phyloP scores from a whole-genome alignment of 2,888 invertebrate genomes.

The Eupithecia inturbata region DNA sequence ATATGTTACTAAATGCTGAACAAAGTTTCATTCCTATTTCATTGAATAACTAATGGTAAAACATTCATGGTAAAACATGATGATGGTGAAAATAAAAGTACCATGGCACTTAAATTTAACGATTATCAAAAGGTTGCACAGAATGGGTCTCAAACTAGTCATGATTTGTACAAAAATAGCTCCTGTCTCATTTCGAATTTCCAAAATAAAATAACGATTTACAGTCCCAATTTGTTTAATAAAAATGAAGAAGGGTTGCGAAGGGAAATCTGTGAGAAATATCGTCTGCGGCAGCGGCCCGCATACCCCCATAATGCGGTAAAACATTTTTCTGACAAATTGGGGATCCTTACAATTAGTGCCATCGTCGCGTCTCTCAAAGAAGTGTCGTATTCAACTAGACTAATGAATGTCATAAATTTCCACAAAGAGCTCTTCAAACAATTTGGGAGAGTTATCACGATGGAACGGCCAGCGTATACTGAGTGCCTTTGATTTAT shows the following conservation, averaged over 20 bases:
- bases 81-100: background rate
- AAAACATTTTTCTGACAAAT: conserved; percentile 71
- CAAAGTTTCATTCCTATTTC: too few relatives aligned
- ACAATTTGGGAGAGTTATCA: conserved; percentile 66
- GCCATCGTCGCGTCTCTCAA: conserved; percentile 70
- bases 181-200: background rate
- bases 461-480: conserved; percentile 47
- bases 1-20: background rate
- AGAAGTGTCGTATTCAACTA: conserved; percentile 75
- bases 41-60: too few relatives aligned
- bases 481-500: conserved; percentile 45
- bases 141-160: background rate
- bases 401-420: conserved; percentile 78
- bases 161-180: background rate
- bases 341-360: conserved; percentile 75
- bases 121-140: background rate
- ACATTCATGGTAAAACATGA: background rate
- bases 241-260: conserved; percentile 40
- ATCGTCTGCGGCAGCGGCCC: conserved; percentile 32
- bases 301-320: conserved; percentile 52
- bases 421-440: conserved; percentile 64
- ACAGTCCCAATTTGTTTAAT: conserved; percentile 37
- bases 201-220: conserved; percentile 31
- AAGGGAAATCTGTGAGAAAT: conserved; percentile 41
- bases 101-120: background rate